A percentile compares a stretch with the other conserved stretches of the same genome.
phyloP scores from a whole-genome alignment of 2,797 vertebrate species.

The Pseudomugil gertrudae region DNA sequence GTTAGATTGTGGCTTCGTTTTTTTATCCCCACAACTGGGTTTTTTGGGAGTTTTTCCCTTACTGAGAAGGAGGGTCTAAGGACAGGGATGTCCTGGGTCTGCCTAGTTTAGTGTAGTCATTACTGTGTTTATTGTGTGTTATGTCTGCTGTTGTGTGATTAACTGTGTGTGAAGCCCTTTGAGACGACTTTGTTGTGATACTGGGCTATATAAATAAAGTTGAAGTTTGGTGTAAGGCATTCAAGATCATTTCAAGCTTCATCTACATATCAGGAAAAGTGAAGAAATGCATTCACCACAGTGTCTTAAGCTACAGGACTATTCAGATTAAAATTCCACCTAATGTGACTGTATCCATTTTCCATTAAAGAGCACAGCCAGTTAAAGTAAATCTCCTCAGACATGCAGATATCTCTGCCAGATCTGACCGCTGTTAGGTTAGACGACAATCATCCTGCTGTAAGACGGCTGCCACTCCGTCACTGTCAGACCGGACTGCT shows the following conservation, averaged over 20 bases:
- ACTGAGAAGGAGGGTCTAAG: too few relatives aligned
- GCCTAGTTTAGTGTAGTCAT: too few relatives aligned
- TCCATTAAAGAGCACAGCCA: slow-evolving; percentile 7
- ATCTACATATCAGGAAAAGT: neutral
- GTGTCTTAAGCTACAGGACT: neutral
- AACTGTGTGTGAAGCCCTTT: too few relatives aligned
- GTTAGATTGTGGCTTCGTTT: too few relatives aligned
- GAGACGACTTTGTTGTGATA: too few relatives aligned
- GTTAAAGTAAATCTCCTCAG: slow-evolving; percentile 17
- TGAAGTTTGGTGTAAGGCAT: too few relatives aligned
- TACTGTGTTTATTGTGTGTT: too few relatives aligned
- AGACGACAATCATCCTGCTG: slow-evolving; percentile 17
- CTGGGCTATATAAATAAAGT: too few relatives aligned
- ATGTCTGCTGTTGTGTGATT: too few relatives aligned
- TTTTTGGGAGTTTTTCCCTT: too few relatives aligned
- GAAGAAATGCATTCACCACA: neutral
- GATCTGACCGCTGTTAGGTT: slow-evolving; percentile 11
- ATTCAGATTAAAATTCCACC: neutral
- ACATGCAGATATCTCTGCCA: slow-evolving; percentile 9
- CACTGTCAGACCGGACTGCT: slow-evolving; percentile 20
- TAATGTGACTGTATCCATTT: slow-evolving; percentile 4
- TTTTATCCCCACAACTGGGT: too few relatives aligned
- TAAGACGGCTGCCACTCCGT: slow-evolving; percentile 33
- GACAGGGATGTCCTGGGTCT: too few relatives aligned
- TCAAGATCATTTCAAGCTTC: neutral